Evolutionary conservation across 2,797 vertebrate genomes (phyloP).

Genomic region (Streptopelia turtur): DNA sequence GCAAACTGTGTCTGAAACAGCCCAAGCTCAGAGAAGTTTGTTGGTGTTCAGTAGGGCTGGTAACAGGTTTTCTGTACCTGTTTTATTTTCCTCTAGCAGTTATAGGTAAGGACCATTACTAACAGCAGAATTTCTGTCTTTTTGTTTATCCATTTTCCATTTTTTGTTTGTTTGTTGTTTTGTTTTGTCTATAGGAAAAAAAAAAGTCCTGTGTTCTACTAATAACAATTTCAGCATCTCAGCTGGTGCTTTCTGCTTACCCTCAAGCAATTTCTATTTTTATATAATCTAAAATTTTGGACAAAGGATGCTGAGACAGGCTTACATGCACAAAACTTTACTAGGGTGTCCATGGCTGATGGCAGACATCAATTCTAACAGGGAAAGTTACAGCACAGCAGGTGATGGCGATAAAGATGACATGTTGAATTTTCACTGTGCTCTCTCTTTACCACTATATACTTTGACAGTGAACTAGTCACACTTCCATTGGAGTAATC

Average conservation of each 20-base stretch:
- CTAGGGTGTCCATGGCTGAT: neutral
- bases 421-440: neutral
- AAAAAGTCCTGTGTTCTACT: neutral
- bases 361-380: neutral
- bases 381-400: neutral
- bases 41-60: neutral
- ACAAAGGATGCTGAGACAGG: constrained; percentile 29
- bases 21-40: neutral
- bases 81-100: neutral
- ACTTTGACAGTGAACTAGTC: neutral
- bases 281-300: neutral
- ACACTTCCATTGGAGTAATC: neutral
- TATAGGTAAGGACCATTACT: neutral
- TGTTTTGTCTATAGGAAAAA: neutral
- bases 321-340: constrained; percentile 15
- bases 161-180: neutral
- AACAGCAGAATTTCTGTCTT: neutral
- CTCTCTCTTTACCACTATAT: neutral
- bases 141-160: neutral
- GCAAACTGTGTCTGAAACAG: neutral
- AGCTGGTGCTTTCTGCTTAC: neutral
- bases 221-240: neutral
- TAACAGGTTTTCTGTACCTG: neutral
- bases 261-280: neutral
- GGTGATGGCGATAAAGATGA: neutral